These are phyloP conservation scores for Apomyelois bistriatella DNA, from an alignment of 2,888 invertebrate genomes.

Conservation along the genomic window DNA sequence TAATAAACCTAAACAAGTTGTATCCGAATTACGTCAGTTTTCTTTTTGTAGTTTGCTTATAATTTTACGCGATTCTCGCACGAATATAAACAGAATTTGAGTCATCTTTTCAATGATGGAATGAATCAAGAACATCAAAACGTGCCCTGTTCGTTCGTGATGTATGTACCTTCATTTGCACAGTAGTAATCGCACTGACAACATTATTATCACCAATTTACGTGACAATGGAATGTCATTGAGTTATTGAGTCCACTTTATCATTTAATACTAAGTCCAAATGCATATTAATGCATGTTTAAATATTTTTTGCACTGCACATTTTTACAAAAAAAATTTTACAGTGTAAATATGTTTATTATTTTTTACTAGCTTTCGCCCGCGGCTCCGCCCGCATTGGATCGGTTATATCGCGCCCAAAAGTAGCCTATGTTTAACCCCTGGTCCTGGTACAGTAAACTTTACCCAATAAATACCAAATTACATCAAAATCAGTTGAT, in stretches of 20 bases:
- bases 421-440: too few relatives aligned
- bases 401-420: too few relatives aligned
- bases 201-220: constrained; percentile 41
- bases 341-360: too few relatives aligned
- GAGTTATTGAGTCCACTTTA: constrained; percentile 20
- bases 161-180: background rate
- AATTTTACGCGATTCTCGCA: constrained; percentile 3
- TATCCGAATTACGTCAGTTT: background rate
- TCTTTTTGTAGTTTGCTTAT: background rate
- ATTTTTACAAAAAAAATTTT: too few relatives aligned
- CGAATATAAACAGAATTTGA: constrained; percentile 39
- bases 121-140: constrained; percentile 17
- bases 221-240: constrained; percentile 27
- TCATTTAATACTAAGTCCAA: background rate
- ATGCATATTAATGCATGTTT: too few relatives aligned
- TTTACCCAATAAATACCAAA: too few relatives aligned
- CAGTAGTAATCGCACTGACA: constrained; percentile 25
- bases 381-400: too few relatives aligned
- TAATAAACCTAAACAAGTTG: background rate
- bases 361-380: too few relatives aligned
- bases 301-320: too few relatives aligned
- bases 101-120: constrained; percentile 26
- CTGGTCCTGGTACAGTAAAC: too few relatives aligned
- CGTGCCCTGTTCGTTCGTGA: background rate
- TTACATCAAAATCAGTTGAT: too few relatives aligned